Evolutionary conservation across 2,797 vertebrate genomes (phyloP), one percentile per base, ranked within the genome.

Genomic region (Cichlasoma orientale): DNA sequence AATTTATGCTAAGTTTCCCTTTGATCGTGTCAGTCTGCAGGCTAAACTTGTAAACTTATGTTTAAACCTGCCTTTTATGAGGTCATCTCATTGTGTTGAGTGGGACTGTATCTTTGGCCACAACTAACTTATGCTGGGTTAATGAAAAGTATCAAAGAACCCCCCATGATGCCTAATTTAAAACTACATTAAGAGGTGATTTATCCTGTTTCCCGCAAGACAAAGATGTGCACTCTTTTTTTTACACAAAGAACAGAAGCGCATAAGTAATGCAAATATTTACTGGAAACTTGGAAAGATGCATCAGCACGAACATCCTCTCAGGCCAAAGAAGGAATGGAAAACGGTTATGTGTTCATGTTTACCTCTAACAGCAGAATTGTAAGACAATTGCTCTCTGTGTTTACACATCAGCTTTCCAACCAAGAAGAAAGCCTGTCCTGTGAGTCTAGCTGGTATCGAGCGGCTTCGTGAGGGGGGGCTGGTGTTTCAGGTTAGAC

Each of bases 271-370:
- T 94, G 92, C 90, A 93, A 94, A 93, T 93, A 94, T 95, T 94
- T 95, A 92, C 88, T 63, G 86, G 77, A 92, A 36, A 85, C 70
- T 75, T 84, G 76, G 84, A 89, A 80, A 86, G 90, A 77, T 79
- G 2, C 86, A 85, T 74, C 89, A 63, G 71, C 74, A 73, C 77
- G 53, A 74, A 82, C 72, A 82, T 77, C 56, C 77, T 56, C 61
- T 77, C 86, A 25, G 80, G 72, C 94, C 93, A 92, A 94, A 94
- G 88, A 95, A 94, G 94, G 94, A 90, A 68, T 92, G 94, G 94
- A 94, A 95, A 94, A 81, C 72, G 74, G 79, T 76, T 87, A 73
- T 86, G 83, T 82, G 81, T 88, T 78, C 79, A 41, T 89, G 79
- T 90, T 89, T 88, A 89, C 75, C 56, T 83, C 83, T 77, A 61